Base-by-base conservation (phyloP, 2,113 vertebrate species). In the Mesitornis unicolor region DNA sequence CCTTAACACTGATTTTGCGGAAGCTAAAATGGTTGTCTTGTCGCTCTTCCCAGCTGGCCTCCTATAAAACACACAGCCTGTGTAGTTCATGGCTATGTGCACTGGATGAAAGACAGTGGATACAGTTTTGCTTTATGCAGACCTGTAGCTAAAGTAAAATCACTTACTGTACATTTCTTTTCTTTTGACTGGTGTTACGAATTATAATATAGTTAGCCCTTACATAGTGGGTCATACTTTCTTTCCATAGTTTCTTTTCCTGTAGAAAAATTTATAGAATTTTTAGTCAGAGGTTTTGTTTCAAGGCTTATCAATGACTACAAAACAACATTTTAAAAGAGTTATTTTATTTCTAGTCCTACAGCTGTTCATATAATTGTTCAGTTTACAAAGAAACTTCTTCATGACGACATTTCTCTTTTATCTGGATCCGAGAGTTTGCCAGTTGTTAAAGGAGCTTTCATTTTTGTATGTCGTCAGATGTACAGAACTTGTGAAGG, bases 401-500 rank as follows among this genome's bases (percentile, higher is more conserved):
- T 99, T 86, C 98, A 98, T 61, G 98, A 98, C 10, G 97, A 98
- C 38, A 84, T 98, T 95, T 95, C 97, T 36, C 71, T 93, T 11
- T 97, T 98, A 68, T 92, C 97, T 59, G 98, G 98, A 88, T 97
- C 96, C 0, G 97, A 98, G 68, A 40, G 96, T 56, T 91, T 97
- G 33, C 95, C 97, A 25, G 33, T 96, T 11, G 89, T 99, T 77
- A 99, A 98, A 94, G 99, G 99, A 88, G 99, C 99, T 84, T 99
- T 99, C 88, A 97, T 99, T 97, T 99, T 99, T 65, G 98, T 99
- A 8, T 99, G 99, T 88, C 97, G 98, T 71, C 99, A 99, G 95
- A 99, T 99, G 57, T 99, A 99, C 96, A 98, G 98, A 97, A 99
- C 99, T 45, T 99, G 99, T 50, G 99, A 99, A 97, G 99, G 99